A percentile compares a stretch with the other conserved stretches of the same genome.
Conservation (phyloP, 2,888 invertebrate species). For the Dione vanillae region DNA sequence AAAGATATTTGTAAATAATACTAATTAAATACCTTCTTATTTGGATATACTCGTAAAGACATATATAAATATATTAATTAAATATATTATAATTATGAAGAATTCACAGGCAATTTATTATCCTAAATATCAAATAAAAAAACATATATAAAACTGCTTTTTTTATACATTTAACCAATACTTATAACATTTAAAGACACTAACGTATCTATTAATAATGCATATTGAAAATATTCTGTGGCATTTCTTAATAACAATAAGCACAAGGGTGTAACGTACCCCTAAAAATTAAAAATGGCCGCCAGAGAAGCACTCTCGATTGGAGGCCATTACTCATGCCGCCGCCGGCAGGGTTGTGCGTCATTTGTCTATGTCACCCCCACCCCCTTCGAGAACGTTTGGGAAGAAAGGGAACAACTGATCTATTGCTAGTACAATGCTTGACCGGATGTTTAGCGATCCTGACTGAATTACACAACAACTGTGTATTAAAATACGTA, state of each 20-base stretch:
- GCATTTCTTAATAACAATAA: conserved; percentile 63
- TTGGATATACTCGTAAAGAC: no score
- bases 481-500: not conserved
- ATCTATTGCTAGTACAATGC: conserved; percentile 45
- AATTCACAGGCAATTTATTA: no score
- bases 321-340: conserved; percentile 80
- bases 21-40: no score
- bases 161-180: not conserved
- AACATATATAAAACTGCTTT: not conserved
- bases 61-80: no score
- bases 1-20: not conserved
- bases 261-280: conserved; percentile 72
- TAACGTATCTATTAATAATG: conserved; percentile 4
- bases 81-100: no score
- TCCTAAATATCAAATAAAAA: no score
- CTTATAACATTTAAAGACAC: not conserved
- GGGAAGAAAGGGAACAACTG: conserved; percentile 66
- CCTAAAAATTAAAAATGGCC: conserved; percentile 84
- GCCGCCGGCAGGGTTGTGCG: conserved; percentile 73
- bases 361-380: conserved; percentile 81
- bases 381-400: conserved; percentile 68
- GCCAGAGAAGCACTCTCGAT: conserved; percentile 77
- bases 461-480: conserved; percentile 24
- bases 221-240: conserved; percentile 32
- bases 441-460: conserved; percentile 38